Evolutionary conservation across 2,113 vertebrate genomes (phyloP).

Genomic region (Willisornis vidua): DNA sequence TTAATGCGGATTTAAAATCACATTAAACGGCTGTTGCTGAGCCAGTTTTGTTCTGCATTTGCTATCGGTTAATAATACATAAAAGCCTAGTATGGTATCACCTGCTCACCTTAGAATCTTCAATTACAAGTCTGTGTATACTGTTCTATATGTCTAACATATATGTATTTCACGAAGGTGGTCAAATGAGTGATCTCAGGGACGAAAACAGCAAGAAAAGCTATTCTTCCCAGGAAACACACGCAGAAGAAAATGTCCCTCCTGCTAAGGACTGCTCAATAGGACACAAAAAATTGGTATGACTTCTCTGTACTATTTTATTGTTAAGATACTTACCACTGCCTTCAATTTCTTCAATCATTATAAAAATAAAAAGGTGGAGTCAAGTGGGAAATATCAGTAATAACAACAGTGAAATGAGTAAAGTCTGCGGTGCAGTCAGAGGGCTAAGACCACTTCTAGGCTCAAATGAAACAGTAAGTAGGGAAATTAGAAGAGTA

Average conservation of each 20-base stretch:
- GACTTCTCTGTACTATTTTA: neutral
- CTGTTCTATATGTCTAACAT: neutral
- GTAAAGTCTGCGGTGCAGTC: neutral
- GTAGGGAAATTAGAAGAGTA: neutral
- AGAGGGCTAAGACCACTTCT: neutral
- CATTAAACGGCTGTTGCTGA: neutral
- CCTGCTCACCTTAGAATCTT: neutral
- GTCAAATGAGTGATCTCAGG: slow-evolving; percentile 40
- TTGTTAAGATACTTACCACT: neutral
- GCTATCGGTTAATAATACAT: neutral
- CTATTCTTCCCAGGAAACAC: neutral
- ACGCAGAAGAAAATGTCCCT: neutral
- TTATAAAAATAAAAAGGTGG: neutral
- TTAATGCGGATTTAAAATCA: neutral
- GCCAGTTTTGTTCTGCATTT: neutral
- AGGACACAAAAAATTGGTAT: slow-evolving; percentile 68
- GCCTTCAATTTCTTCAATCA: neutral
- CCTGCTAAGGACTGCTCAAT: neutral
- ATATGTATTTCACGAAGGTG: neutral
- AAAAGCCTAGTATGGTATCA: neutral
- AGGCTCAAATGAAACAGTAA: neutral
- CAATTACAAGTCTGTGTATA: neutral
- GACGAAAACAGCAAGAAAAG: neutral
- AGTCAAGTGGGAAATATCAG: neutral
- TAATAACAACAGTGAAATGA: neutral